Evolutionary conservation across 92 coral and sea anemone genomes (phyloP), one percentile per base, ranked within the genome.

Genomic region (Chrysogorgia sp.): DNA sequence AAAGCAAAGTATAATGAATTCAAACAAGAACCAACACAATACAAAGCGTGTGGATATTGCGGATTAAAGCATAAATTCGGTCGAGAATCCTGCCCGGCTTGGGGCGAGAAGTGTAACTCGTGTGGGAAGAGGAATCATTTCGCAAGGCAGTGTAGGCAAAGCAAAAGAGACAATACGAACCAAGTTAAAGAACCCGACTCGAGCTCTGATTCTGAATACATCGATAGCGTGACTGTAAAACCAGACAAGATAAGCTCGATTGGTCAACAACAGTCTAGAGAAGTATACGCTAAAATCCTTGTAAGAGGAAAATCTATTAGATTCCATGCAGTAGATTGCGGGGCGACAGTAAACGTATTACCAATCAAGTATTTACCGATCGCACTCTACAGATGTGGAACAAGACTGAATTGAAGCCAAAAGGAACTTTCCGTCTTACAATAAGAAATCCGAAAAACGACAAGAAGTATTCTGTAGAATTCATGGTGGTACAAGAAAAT

Each of bases 271-370:
- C 31, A 22, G n/a, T 31, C 85, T 48, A 78, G 47, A 32, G 82
- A 81, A 57, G 61, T 88, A 33, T 66, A 63, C 17, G 79, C 86
- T 13, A 86, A 85, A 60, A 86, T 85, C 80, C 17, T 63, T 1
- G 47, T 85, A 20, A 63, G 58, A 8, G 60, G 28, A 24, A 22
- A 31, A 23, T 40, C 40, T 21, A 64, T 88, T 55, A 80, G 35
- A 8, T 88, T 88, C 66, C 89, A 88, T 21, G 60, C n/a, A n/a
- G n/a, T 85, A 33, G 92, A 85, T 49, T 75, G 89, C 58, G 87
- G 89, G 0, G 82, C 89, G 15, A 59, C 88, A 22, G 70, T 72
- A 7, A 83, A 87, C 34, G 68, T 87, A 20, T 43, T 87, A 56
- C 86, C 81, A 19, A 45, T 32, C 25, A 34, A 34, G n/a, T 40